A percentile compares a stretch with the other conserved stretches of the same genome.
These are phyloP conservation scores for Lottia scabra DNA, from an alignment of 2,888 invertebrate species.

Conservation along the genomic window DNA sequence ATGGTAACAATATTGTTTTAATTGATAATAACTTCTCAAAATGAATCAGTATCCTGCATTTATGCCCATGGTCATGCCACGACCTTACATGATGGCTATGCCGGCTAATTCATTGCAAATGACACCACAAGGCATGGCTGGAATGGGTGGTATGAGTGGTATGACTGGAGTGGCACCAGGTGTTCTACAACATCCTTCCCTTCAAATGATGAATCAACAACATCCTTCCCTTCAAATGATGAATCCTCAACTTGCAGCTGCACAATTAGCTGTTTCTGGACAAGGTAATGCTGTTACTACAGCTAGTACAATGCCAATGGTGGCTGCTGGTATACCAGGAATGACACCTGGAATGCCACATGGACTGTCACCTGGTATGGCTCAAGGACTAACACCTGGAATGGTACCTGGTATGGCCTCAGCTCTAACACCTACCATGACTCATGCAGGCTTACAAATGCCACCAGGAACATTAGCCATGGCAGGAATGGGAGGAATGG, in stretches of 20 bases:
- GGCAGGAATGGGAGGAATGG: slow-evolving; percentile 12
- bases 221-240: slow-evolving; percentile 1
- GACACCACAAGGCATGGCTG: slow-evolving; percentile 24
- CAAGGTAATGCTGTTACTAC: slow-evolving; percentile 21
- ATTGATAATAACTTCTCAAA: neutral
- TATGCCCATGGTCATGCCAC: slow-evolving; percentile 57
- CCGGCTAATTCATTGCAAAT: slow-evolving; percentile 32
- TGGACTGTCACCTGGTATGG: neutral
- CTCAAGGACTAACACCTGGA: neutral
- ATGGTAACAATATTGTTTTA: too few relatives aligned
- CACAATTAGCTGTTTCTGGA: neutral
- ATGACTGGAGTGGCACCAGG: slow-evolving; percentile 9
- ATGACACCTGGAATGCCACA: neutral
- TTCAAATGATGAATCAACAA: neutral
- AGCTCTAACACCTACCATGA: slow-evolving; percentile 23
- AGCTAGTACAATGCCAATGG: slow-evolving; percentile 17
- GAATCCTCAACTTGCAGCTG: neutral
- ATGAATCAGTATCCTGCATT: slow-evolving; percentile 57
- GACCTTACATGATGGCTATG: slow-evolving; percentile 58
- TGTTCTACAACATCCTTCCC: neutral
- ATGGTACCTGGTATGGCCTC: slow-evolving; percentile 21
- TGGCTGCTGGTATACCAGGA: slow-evolving; percentile 10
- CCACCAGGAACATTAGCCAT: slow-evolving; percentile 31
- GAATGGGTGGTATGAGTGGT: slow-evolving; percentile 26
- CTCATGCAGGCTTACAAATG: slow-evolving; percentile 16